Conservation (phyloP, 2,797 vertebrate species). For the Crypturellus tataupa region DNA sequence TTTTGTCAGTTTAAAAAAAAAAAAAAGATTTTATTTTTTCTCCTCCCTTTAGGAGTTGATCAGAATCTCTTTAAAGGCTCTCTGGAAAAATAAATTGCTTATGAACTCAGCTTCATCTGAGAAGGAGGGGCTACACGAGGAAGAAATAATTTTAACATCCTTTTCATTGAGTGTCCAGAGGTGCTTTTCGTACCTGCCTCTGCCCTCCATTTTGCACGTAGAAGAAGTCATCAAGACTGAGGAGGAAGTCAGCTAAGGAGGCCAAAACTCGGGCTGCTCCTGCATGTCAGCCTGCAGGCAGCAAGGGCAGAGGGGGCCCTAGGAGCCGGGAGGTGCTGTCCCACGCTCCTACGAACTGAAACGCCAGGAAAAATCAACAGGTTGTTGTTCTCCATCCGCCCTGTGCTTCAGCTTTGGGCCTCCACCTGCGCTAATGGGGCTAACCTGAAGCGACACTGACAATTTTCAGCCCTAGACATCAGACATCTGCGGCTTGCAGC, state of each 20-base stretch:
- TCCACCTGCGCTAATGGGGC: not conserved
- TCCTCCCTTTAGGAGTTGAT: not conserved
- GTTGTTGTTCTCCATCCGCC: not conserved
- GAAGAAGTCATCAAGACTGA: not conserved
- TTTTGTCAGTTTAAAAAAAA: not conserved
- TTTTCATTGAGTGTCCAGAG: not conserved
- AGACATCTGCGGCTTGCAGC: no score
- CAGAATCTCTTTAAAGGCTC: not conserved
- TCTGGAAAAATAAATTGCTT: no score
- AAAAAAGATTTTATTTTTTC: not conserved
- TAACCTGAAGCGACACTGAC: no score
- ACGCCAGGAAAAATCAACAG: not conserved
- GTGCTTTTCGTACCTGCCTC: not conserved
- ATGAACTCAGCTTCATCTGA: no score
- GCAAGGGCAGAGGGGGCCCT: no score
- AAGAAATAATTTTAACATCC: not conserved
- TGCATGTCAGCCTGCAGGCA: no score
- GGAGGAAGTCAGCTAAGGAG: not conserved
- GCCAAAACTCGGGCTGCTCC: not conserved
- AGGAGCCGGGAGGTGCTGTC: not conserved
- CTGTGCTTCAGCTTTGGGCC: not conserved
- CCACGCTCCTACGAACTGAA: not conserved
- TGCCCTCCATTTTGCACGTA: not conserved
- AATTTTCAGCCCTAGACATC: no score
- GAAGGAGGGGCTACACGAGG: no score